These are phyloP conservation scores for Pinna nobilis DNA, from an alignment of 1,140 invertebrate genomes.

Conservation along the genomic window DNA sequence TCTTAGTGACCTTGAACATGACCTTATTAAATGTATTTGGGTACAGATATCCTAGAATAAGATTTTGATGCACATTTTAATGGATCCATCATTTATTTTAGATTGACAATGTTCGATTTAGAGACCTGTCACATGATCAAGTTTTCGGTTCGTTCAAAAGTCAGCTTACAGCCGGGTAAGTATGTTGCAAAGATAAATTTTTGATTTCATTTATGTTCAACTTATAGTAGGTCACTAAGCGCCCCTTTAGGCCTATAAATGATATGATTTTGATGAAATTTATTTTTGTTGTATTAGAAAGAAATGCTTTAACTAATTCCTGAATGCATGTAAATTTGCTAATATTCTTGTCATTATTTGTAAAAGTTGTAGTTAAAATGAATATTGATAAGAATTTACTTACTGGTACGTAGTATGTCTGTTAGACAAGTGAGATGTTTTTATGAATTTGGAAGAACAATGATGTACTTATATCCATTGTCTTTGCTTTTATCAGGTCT, in stretches of 20 bases:
- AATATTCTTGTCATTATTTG: too few species aligned
- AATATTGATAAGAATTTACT: not conserved
- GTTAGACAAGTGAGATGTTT: too few species aligned
- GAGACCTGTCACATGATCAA: conserved; percentile 68
- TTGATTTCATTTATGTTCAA: not conserved
- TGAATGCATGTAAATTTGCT: too few species aligned
- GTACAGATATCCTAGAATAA: too few species aligned
- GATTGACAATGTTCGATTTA: conserved; percentile 69
- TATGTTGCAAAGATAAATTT: not conserved
- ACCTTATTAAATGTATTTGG: not conserved
- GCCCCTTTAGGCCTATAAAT: too few species aligned
- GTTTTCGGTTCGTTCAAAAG: conserved; percentile 70
- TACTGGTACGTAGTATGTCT: too few species aligned
- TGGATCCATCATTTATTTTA: conserved; percentile 58
- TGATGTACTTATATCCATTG: not conserved
- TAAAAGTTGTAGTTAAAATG: not conserved
- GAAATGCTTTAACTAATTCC: too few species aligned
- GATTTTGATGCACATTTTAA: too few species aligned
- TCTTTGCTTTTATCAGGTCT: conserved; percentile 8
- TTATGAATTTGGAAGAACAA: too few species aligned
- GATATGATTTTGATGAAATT: too few species aligned
- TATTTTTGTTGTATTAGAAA: too few species aligned
- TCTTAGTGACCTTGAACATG: not conserved
- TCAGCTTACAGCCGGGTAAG: conserved; percentile 52
- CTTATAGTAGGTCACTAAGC: too few species aligned